Conservation (phyloP, 2,113 vertebrate genomes). For the Hemibagrus wyckioides region DNA sequence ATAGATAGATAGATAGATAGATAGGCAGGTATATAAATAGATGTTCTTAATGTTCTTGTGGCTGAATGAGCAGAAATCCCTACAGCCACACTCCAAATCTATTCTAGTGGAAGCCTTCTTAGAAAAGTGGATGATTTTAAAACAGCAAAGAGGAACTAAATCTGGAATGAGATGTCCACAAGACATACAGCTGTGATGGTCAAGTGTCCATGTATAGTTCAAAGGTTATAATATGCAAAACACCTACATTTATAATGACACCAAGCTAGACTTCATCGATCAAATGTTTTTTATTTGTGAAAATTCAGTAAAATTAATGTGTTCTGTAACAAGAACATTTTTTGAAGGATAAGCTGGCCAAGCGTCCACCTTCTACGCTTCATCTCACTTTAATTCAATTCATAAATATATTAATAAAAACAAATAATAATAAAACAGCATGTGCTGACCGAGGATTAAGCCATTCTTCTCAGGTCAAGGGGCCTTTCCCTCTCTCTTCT, state of each 20-base stretch:
- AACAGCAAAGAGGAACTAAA: neutral
- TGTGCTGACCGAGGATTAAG: constrained; percentile 26
- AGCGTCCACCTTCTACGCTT: neutral
- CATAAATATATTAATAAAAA: neutral
- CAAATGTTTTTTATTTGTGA: too few species aligned
- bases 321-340: neutral
- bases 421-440: constrained; percentile 33
- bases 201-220: neutral
- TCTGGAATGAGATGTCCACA: neutral
- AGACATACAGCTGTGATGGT: neutral
- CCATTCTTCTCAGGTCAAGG: constrained; percentile 23
- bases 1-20: too few species aligned
- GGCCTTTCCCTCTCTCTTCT: constrained; percentile 24
- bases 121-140: neutral
- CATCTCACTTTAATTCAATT: neutral
- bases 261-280: too few species aligned
- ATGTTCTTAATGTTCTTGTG: neutral
- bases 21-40: too few species aligned
- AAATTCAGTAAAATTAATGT: too few species aligned
- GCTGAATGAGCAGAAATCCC: neutral
- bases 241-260: neutral
- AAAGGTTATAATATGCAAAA: neutral
- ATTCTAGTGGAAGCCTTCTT: neutral
- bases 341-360: neutral
- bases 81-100: neutral